Base-by-base conservation (phyloP, 1,140 invertebrate genomes). In the Caerostris extrusa region DNA sequence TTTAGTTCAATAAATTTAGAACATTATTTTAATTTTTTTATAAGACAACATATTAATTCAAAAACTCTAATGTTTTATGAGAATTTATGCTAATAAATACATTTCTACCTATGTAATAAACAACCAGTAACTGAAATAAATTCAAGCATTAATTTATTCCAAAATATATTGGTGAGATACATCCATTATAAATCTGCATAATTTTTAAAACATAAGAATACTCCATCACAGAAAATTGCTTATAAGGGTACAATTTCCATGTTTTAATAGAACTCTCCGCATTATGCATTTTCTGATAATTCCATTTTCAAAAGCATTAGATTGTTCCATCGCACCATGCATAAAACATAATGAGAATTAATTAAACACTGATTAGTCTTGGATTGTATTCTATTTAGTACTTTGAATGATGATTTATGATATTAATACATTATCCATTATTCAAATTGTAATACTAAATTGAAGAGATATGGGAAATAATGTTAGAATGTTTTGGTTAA, bases 371-470 rank as follows among this genome's bases (percentile, higher is more conserved):
- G 14, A 67, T 67, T 67, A 14, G n/a, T 67, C 17, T 67, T 67
- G 17, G 61, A 67, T 34, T 67, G n/a, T 17, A 67, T 67, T n/a
- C 17, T n/a, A 34, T 12, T 67, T 67, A 17, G n/a, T 14, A 1
- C 12, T 17, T 64, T 64, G 61, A 67, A 67, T 67, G n/a, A 67
- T 67, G 61, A 17, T 17, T 67, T 17, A 67, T 67, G n/a, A n/a
- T 67, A 67, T 67, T 17, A 67, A 67, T 67, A 67, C n/a, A 67
- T n/a, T n/a, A 67, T 67, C 61, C 61, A 67, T 67, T 67, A 67
- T 67, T 67, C 12, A 67, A 67, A 67, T 67, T n/a, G 5, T 14
- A 67, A n/a, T 67, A 67, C 17, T 6, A 67, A 12, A 14, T 17
- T 17, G 61, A 67, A 67, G n/a, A 67, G 17, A 17, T 3, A 6